Conservation (phyloP, 2,888 invertebrate genomes). For the Nipponacmea schrenckii region DNA sequence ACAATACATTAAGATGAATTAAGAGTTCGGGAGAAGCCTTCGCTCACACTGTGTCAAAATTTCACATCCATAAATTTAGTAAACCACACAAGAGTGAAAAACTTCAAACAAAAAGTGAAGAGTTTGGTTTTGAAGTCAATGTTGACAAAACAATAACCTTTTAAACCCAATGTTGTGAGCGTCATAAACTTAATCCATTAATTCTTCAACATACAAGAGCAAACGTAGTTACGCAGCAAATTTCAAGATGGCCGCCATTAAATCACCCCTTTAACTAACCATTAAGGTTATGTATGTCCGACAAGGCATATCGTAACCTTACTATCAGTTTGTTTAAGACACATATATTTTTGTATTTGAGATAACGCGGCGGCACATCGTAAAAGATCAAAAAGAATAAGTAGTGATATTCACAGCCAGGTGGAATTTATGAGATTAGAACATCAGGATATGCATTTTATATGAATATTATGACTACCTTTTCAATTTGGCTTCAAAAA, state of each 20-base stretch:
- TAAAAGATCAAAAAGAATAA: not conserved
- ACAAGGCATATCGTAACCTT: slow-evolving; percentile 6
- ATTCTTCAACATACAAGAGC: slow-evolving; percentile 1
- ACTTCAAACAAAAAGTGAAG: not conserved
- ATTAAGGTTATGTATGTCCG: not conserved
- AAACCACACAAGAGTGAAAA: not conserved
- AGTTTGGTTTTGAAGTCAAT: slow-evolving; percentile 4
- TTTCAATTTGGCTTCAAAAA: too few relatives aligned
- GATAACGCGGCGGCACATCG: not conserved
- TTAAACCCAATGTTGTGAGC: not conserved
- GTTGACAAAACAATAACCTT: slow-evolving; percentile 5
- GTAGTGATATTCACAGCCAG: not conserved
- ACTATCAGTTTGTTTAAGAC: slow-evolving; percentile 6
- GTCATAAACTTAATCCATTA: slow-evolving; percentile 8
- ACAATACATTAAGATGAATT: too few relatives aligned
- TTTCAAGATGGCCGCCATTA: slow-evolving; percentile 6
- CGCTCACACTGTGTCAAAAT: not conserved
- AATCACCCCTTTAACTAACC: not conserved
- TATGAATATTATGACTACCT: too few relatives aligned
- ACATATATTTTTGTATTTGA: slow-evolving; percentile 3
- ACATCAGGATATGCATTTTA: not conserved
- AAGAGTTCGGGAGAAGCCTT: not conserved
- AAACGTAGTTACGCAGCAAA: slow-evolving; percentile 1
- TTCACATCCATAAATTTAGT: slow-evolving; percentile 4
- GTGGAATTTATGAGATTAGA: not conserved